Base-by-base conservation (phyloP, 2,888 invertebrate genomes). In the Apoderus coryli region DNA sequence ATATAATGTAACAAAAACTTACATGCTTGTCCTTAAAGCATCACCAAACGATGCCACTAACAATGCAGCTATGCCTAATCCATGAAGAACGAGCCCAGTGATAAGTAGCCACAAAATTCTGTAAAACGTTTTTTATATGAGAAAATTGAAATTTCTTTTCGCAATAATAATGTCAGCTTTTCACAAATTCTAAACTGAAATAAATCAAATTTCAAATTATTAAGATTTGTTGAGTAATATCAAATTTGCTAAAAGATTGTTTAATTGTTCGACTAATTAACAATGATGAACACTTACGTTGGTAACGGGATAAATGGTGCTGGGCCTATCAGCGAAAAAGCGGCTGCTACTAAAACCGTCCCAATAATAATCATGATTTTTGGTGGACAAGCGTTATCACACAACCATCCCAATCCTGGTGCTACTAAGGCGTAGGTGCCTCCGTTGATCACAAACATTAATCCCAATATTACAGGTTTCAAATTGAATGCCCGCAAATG, bases 31-130 rank as follows among this genome's bases (percentile, higher is more conserved):
- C 39, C 74, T 66, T 5, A 89, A 64, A 5, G 85, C 84, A 48
- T 84, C 81, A 4, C 82, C 75, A 56, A 89, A 89, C 3, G 84
- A 81, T 1, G 86, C 78, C 6, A 89, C 86, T 16, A 88, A 64
- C 40, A 82, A 77, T 10, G 85, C 80, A 9, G 82, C 77, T 52
- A 86, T 76, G 9, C 86, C 86, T 9, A 88, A 50, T 0, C 88
- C 89, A 42, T 88, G 82, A 2, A 81, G 59, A 5, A 84, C 66
- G 29, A 88, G 56, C 1, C 81, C 81, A 2, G 67, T 15, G 10
- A 84, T 70, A 1, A 74, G 69, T 31, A 81, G 47, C 70, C 75
- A 74, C 29, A 80, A 50, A 11, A 62, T 54, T 16, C 77, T 77
- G 57, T 24, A 65, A 64, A 29, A n/a, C n/a, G n/a, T n/a, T n/a